Base-by-base conservation (phyloP, 64 coral and sea anemone species). In the Astreopora myriophthalma region DNA sequence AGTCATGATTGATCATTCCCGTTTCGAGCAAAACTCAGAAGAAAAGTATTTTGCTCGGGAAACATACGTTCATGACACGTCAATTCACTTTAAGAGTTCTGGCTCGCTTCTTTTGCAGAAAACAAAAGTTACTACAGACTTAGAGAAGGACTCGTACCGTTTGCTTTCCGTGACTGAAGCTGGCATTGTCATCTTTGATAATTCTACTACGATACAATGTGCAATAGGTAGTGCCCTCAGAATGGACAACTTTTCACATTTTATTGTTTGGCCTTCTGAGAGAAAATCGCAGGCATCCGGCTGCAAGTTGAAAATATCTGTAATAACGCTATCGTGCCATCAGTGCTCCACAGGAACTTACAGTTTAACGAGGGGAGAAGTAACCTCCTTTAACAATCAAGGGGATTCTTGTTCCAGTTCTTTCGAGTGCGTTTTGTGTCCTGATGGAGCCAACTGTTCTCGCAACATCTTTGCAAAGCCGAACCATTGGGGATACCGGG, bases 401-500 rank as follows among this genome's bases (percentile, higher is more conserved):
- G 22, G 1, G 3, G 8, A 38, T n/a, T 36, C 55, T 17, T 37
- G 3, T 7, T 63, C 25, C 22, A 31, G 25, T 26, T n/a, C 35
- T 11, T 86, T 72, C 8, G 5, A 12, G 9, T 71, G 39, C 32
- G 7, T 24, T 1, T 29, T 49, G 11, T 92, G 90, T 76, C 90
- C 90, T 19, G 33, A 75, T 46, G 90, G 90, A 23, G 79, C 69
- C 10, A 84, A 76, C 10, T 92, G 90, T 38, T 51, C 82, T n/a
- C 57, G 73, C 3, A 92, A 92, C 26, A 86, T 92, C 57, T 26
- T 61, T n/a, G 84, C 79, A 34, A 38, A 70, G 31, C 68, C 76
- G 13, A 86, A 92, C 36, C 86, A 75, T 36, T 92, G 90, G 90
- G 90, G 90, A 35, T 92, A 85, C 27, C 29, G n/a, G 8, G 68